These are phyloP conservation scores for Thymelicus lineola DNA, from an alignment of 2,888 invertebrate species.

Conservation along the genomic window DNA sequence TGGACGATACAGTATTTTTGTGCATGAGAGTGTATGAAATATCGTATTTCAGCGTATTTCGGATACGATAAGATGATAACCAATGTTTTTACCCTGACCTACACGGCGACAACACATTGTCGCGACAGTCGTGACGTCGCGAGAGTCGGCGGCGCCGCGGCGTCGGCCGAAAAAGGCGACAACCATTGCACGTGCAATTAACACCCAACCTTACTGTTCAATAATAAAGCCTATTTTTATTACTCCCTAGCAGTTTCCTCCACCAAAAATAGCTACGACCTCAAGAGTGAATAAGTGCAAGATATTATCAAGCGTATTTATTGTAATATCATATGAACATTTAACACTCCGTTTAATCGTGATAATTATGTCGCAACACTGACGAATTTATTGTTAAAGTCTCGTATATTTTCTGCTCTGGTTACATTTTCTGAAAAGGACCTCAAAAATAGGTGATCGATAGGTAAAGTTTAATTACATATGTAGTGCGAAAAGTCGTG, in stretches of 20 bases:
- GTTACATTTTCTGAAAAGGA: neutral
- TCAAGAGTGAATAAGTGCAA: conserved; percentile 24
- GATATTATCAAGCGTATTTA: conserved; percentile 18
- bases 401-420: neutral
- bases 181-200: neutral
- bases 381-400: conserved; percentile 14
- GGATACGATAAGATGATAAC: neutral
- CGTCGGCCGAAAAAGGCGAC: conserved; percentile 38
- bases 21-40: no score
- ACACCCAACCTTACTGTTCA: neutral
- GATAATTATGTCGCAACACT: conserved; percentile 13
- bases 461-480: no score
- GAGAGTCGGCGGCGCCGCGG: conserved; percentile 41
- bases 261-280: conserved; percentile 19
- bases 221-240: neutral
- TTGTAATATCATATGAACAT: conserved; percentile 21
- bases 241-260: conserved; percentile 6
- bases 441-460: neutral
- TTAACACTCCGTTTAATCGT: conserved; percentile 15
- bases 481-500: no score
- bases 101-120: conserved; percentile 43
- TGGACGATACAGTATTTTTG: no score
- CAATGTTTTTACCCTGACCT: conserved; percentile 35
- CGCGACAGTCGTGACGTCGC: conserved; percentile 40
- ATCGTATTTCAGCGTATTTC: neutral